Evolutionary conservation across 2,113 vertebrate species (phyloP).

Genomic region (Nematolebias whitei): DNA sequence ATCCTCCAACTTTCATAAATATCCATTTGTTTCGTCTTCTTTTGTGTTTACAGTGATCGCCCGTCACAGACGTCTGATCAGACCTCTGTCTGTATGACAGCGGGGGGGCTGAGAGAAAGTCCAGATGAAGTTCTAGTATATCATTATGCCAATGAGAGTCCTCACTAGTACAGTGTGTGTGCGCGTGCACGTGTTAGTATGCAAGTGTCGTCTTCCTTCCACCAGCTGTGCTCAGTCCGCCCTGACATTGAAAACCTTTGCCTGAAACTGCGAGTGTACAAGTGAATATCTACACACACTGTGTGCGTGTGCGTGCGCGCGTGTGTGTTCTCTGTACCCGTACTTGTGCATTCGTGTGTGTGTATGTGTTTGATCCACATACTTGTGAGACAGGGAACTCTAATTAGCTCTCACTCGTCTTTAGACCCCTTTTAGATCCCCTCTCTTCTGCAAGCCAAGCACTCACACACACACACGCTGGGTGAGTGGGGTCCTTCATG

Average conservation of each 20-base stretch:
- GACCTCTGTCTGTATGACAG: neutral
- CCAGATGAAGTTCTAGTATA: neutral
- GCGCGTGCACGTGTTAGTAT: slow-evolving; percentile 58
- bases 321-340: slow-evolving; percentile 19
- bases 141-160: slow-evolving; percentile 42
- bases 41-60: no score
- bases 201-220: slow-evolving; percentile 55
- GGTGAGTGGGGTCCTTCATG: no score
- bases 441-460: slow-evolving; percentile 72
- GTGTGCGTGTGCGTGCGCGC: slow-evolving; percentile 34
- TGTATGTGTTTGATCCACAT: slow-evolving; percentile 60
- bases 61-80: neutral
- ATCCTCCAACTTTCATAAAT: no score
- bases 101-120: neutral
- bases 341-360: slow-evolving; percentile 46
- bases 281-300: slow-evolving; percentile 53
- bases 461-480: slow-evolving; percentile 53
- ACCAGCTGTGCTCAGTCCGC: slow-evolving; percentile 73
- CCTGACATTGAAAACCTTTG: slow-evolving; percentile 77
- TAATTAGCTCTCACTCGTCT: slow-evolving; percentile 73
- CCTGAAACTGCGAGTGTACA: slow-evolving; percentile 60
- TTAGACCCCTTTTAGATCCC: slow-evolving; percentile 74
- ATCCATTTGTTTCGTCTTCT: no score
- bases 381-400: slow-evolving; percentile 64
- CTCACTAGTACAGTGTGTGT: slow-evolving; percentile 31